These are phyloP conservation scores for Tachysurus vachellii DNA, from an alignment of 2,113 vertebrate species.

Conservation along the genomic window DNA sequence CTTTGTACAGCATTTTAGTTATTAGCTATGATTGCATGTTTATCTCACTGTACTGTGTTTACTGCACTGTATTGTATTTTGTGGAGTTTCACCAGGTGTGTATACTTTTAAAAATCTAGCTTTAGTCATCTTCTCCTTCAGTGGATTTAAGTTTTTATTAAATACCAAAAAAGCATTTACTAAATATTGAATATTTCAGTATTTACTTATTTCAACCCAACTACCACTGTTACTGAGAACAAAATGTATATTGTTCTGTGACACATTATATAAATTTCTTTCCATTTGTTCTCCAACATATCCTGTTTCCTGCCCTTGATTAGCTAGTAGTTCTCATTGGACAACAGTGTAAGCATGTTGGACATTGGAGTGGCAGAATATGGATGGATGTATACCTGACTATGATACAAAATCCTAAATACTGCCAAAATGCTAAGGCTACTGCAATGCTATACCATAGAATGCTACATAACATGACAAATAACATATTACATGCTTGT, in stretches of 20 bases:
- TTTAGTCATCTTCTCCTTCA: not conserved
- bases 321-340: not conserved
- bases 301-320: slow-evolving; percentile 20
- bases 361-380: not conserved
- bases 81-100: not conserved
- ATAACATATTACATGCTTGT: slow-evolving; percentile 4
- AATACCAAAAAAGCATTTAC: too few species aligned
- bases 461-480: not conserved
- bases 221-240: not conserved
- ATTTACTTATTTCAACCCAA: not conserved
- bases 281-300: not conserved
- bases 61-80: not conserved
- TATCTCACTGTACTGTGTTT: not conserved
- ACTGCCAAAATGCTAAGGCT: not conserved
- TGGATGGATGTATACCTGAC: not conserved
- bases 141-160: not conserved
- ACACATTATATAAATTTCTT: not conserved
- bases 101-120: not conserved
- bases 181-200: not conserved
- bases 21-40: not conserved
- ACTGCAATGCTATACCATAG: not conserved
- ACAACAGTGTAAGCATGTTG: not conserved
- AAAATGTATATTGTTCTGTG: not conserved
- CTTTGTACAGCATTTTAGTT: not conserved
- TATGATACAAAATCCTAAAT: not conserved